phyloP scores from a whole-genome alignment of 1,140 invertebrate genomes.

The Bombus huntii region DNA sequence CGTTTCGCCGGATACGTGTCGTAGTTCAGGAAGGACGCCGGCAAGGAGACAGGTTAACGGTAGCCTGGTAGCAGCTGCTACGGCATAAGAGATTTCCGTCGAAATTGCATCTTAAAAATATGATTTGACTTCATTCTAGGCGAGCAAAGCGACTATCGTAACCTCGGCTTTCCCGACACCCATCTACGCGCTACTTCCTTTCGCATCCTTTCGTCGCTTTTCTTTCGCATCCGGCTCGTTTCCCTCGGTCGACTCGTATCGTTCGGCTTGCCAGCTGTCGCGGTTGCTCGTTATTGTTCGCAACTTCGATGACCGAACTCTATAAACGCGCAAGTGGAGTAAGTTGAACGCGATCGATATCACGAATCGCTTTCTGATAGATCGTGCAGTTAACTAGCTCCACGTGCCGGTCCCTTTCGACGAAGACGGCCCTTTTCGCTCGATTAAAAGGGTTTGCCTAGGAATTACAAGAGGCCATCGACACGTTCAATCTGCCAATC shows the following conservation, averaged over 20 bases:
- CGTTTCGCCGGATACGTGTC: constrained; percentile 47
- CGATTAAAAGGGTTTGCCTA: constrained; percentile 51
- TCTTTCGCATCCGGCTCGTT: background rate
- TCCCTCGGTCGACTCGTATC: background rate
- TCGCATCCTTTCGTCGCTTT: background rate
- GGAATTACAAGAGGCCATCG: constrained; percentile 48
- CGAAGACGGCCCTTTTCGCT: constrained; percentile 7
- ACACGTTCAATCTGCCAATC: constrained; percentile 61
- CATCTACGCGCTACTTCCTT: background rate
- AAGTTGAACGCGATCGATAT: background rate
- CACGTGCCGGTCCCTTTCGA: background rate
- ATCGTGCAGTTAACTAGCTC: background rate
- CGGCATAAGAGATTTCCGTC: constrained; percentile 74
- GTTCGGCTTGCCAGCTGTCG: background rate
- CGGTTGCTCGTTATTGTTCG: background rate
- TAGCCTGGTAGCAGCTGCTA: constrained; percentile 69
- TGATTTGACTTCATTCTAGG: constrained; percentile 74
- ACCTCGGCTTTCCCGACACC: background rate
- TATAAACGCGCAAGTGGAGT: no score
- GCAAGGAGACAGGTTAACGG: constrained; percentile 54
- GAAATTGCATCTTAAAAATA: constrained; percentile 81
- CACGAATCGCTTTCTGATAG: background rate
- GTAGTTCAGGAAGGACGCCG: constrained; percentile 52
- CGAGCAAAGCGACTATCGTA: constrained; percentile 29
- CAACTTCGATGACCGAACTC: no score